phyloP scores from a whole-genome alignment of 2,888 invertebrate genomes.

The Sarcophaga rosellei region DNA sequence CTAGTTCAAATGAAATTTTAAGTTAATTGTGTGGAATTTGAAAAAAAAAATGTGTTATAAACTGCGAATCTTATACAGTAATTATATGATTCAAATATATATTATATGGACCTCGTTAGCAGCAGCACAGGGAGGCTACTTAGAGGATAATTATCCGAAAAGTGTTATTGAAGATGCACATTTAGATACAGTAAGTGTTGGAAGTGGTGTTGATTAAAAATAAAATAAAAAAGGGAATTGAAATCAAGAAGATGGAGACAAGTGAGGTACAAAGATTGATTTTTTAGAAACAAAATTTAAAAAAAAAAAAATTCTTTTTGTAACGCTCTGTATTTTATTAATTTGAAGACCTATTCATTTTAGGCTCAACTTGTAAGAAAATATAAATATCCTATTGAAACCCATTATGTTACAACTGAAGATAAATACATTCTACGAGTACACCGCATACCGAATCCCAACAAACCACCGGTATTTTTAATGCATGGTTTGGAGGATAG shows the following conservation, averaged over 20 bases:
- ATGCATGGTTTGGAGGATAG: conserved; percentile 87
- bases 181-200: conserved; percentile 39
- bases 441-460: conserved; percentile 84
- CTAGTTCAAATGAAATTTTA: too few species aligned
- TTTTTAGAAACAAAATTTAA: too few species aligned
- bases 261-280: too few species aligned
- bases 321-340: neutral
- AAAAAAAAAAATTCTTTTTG: too few species aligned
- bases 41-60: neutral
- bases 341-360: neutral
- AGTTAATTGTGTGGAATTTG: too few species aligned
- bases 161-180: conserved; percentile 46
- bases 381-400: conserved; percentile 85
- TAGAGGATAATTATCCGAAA: conserved; percentile 33
- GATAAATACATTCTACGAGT: conserved; percentile 89
- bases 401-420: conserved; percentile 84
- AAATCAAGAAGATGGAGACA: too few species aligned
- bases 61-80: neutral
- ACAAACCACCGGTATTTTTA: conserved; percentile 82
- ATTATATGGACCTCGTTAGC: neutral
- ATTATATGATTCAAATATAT: neutral
- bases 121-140: conserved; percentile 7
- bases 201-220: too few species aligned
- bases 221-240: too few species aligned
- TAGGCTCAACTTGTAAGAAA: conserved; percentile 78